Base-by-base conservation (phyloP, 2,113 vertebrate genomes). In the Chloropsis hardwickii region DNA sequence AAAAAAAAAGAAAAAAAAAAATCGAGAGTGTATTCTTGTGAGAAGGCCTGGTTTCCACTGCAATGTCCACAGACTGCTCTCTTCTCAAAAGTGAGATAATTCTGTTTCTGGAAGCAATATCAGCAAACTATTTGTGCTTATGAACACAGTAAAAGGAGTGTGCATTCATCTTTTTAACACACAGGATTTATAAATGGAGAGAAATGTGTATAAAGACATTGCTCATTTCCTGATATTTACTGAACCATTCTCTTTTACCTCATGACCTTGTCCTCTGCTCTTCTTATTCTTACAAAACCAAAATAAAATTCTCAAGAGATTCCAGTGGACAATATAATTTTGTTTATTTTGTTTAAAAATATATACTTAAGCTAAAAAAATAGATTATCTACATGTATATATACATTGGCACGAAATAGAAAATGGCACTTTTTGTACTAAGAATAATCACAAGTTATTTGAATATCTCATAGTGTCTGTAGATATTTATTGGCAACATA, bases 321-420 rank as follows among this genome's bases (percentile, higher is more conserved):
- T 95, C n/a, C 40, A 81, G 24, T 24, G 22, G 19, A 62, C 27
- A 70, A 15, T 10, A 64, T 28, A 0, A 17, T 67, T 86, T 92
- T 77, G 9, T 95, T 95, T 94, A 94, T 96, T 97, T 93, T 88
- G 39, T 88, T 96, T 60, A 94, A 96, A 96, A 97, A 97, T 90
- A 94, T 88, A 96, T 74, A 93, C 19, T 81, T 84, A 56, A 86
- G 12, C 72, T 89, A 83, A 86, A 94, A 95, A 86, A 92, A 94
- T 74, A 94, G 24, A 85, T 71, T 56, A 19, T 72, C 54, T 70
- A 48, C n/a, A 85, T 37, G 80, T 53, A 78, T 50, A 64, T 56
- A 76, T 8, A 86, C 28, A 64, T 62, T 74, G 39, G 44, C 83
- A 95, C 88, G 67, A 86, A 94, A 86, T 81, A 88, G 15, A 92